These are phyloP conservation scores for Rhynchopsitta pachyrhyncha DNA, from an alignment of 2,113 vertebrate genomes.

Conservation along the genomic window DNA sequence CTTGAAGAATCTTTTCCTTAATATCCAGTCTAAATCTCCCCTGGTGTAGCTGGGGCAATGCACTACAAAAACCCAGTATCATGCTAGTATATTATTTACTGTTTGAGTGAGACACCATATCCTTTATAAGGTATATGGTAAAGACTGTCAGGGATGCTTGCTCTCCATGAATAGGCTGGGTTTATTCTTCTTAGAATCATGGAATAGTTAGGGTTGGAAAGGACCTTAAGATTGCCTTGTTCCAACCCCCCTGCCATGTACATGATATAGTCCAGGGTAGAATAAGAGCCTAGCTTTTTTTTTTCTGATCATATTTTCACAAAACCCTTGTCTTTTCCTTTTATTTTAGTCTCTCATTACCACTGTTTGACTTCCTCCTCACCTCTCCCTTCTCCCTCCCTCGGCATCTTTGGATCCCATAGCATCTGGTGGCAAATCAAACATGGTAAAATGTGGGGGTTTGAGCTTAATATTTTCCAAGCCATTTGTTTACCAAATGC, in stretches of 20 bases:
- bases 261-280: background rate
- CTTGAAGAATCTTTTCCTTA: background rate
- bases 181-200: background rate
- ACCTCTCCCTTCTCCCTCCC: too few species aligned
- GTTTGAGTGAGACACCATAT: background rate
- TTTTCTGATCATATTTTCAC: background rate
- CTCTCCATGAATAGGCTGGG: background rate
- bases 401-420: background rate
- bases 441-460: slow-evolving; percentile 3
- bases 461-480: slow-evolving; percentile 62
- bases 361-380: background rate
- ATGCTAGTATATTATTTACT: background rate
- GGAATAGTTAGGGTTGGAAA: background rate
- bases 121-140: background rate
- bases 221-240: background rate
- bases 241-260: background rate
- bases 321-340: background rate
- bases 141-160: background rate
- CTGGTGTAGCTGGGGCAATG: background rate
- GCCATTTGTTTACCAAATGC: slow-evolving; percentile 61
- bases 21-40: background rate
- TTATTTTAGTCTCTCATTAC: background rate
- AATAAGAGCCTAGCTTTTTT: background rate
- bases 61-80: background rate
- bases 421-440: slow-evolving; percentile 58